Conservation (phyloP, 2,888 invertebrate species). For the Catocala nupta region DNA sequence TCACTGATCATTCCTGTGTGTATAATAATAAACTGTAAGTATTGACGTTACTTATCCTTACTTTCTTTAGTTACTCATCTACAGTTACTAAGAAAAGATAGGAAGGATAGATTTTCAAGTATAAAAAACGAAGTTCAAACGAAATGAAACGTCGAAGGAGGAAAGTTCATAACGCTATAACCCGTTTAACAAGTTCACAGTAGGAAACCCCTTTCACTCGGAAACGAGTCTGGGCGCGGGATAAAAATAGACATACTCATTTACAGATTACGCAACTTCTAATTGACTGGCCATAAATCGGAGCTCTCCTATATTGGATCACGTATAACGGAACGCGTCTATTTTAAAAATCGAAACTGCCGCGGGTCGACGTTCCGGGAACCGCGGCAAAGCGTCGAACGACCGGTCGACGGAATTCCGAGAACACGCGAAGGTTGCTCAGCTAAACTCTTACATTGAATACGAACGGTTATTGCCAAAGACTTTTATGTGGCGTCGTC, state of each 20-base stretch:
- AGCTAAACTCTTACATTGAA: constrained; percentile 73
- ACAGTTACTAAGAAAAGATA: too few relatives aligned
- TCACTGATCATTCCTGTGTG: too few relatives aligned
- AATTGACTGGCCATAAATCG: constrained; percentile 75
- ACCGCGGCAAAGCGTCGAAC: constrained; percentile 61
- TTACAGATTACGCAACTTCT: constrained; percentile 76
- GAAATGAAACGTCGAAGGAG: constrained; percentile 57
- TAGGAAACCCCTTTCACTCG: constrained; percentile 82
- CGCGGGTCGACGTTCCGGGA: constrained; percentile 72
- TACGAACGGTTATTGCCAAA: constrained; percentile 75
- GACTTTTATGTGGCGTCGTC: constrained; percentile 56
- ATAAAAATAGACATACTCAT: constrained; percentile 76
- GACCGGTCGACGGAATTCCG: constrained; percentile 76
- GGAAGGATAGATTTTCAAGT: too few relatives aligned
- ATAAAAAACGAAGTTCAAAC: constrained; percentile 10
- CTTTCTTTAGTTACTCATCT: too few relatives aligned
- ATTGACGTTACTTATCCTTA: too few relatives aligned
- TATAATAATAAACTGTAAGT: too few relatives aligned
- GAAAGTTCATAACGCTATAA: constrained; percentile 63
- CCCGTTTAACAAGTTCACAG: constrained; percentile 68
- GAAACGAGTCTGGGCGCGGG: constrained; percentile 63
- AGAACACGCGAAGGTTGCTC: constrained; percentile 79
- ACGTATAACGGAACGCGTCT: constrained; percentile 77
- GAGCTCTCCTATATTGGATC: constrained; percentile 60
- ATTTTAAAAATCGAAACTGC: constrained; percentile 82